A percentile compares a stretch with the other conserved stretches of the same genome.
phyloP scores from a whole-genome alignment of 2,113 vertebrate species.

The Notothenia coriiceps region DNA sequence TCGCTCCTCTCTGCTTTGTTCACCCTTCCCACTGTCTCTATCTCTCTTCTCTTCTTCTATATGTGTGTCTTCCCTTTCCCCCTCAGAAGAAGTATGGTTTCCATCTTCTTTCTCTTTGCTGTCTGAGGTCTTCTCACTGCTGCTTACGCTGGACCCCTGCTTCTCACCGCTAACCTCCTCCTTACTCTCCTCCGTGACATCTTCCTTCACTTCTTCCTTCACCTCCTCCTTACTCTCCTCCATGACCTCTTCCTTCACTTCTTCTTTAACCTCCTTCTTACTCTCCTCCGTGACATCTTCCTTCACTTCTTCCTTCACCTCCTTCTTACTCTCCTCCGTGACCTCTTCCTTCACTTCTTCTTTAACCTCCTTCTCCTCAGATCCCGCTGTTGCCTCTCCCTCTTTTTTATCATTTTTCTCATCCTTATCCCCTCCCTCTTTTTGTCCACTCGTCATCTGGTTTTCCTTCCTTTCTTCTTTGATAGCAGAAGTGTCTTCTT shows the following conservation, averaged over 20 bases:
- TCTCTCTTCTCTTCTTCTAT: slow-evolving; percentile 45
- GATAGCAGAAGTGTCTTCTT: slow-evolving; percentile 11
- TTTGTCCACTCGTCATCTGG: slow-evolving; percentile 82
- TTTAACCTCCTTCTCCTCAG: slow-evolving; percentile 41
- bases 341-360: slow-evolving; percentile 47
- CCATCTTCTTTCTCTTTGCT: slow-evolving; percentile 47
- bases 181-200: slow-evolving; percentile 42
- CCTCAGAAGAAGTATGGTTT: slow-evolving; percentile 36
- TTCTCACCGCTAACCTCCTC: slow-evolving; percentile 50
- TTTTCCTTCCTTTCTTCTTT: slow-evolving; percentile 66
- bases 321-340: slow-evolving; percentile 31
- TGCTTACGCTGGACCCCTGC: slow-evolving; percentile 25
- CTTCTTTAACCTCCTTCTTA: slow-evolving; percentile 20
- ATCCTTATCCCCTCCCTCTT: slow-evolving; percentile 9
- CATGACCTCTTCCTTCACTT: slow-evolving; percentile 39
- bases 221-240: slow-evolving; percentile 35
- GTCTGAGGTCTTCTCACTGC: slow-evolving; percentile 47
- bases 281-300: slow-evolving; percentile 46
- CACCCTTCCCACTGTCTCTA: slow-evolving; percentile 24
- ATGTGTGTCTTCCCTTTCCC: slow-evolving; percentile 34
- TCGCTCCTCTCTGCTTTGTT: slow-evolving; percentile 32
- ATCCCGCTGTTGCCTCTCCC: not conserved
- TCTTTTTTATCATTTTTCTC: not conserved
- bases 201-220: slow-evolving; percentile 41
- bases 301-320: slow-evolving; percentile 28